These are phyloP conservation scores for Bradypodion pumilum DNA, from an alignment of 2,797 vertebrate species.

Conservation along the genomic window DNA sequence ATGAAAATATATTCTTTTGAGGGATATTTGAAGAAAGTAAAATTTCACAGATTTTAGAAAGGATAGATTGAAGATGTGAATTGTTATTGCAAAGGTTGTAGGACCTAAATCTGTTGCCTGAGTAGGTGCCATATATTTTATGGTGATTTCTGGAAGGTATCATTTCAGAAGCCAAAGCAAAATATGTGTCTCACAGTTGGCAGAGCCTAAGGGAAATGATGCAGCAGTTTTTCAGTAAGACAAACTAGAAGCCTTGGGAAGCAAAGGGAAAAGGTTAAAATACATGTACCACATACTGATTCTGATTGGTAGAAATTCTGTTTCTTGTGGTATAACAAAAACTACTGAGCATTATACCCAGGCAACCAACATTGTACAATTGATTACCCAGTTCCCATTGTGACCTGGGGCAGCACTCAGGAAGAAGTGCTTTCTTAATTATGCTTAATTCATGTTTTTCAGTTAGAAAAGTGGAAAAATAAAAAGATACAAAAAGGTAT, in stretches of 20 bases:
- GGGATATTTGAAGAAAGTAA: neutral
- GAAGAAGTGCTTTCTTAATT: no score
- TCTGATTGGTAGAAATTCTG: no score
- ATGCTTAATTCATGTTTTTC: no score
- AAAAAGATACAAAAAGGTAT: no score
- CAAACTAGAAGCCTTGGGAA: no score
- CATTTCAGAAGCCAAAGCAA: neutral
- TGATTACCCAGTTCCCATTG: no score
- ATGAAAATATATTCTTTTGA: conserved; percentile 5
- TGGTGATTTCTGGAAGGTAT: neutral
- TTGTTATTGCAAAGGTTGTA: neutral
- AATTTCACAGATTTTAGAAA: neutral
- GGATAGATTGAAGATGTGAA: neutral
- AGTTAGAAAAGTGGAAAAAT: no score
- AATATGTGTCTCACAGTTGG: neutral
- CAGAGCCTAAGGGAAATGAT: neutral
- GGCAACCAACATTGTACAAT: no score
- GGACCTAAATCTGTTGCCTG: neutral
- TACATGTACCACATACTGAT: neutral
- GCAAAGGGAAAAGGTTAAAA: neutral
- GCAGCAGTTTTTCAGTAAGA: neutral
- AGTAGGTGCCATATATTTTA: neutral
- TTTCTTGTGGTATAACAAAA: no score
- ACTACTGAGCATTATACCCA: no score
- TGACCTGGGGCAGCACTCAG: no score